Base-by-base conservation (phyloP, 1,140 invertebrate genomes). In the Lerema accius region DNA sequence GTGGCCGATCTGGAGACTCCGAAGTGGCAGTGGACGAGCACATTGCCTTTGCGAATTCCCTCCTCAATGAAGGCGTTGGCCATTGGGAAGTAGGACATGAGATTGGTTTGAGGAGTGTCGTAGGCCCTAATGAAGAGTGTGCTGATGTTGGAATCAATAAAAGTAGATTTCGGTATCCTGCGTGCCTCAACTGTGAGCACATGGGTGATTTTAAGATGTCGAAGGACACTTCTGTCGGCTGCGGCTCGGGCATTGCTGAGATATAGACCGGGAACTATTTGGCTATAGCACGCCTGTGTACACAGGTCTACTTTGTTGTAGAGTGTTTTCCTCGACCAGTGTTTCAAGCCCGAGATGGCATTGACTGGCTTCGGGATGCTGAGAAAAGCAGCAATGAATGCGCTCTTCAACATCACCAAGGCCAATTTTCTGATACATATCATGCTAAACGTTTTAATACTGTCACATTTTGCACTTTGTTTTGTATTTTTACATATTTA, bases 1-100 rank as follows among this genome's bases (percentile, higher is more conserved):
- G 98, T 99, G 55, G 98, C 97, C 62, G 97, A 98, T 62, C 98
- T 94, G 7, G 97, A 98, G 10, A 99, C 96, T 11, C 98, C 98
- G 9, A 98, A 98, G 78, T 98, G 97, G 92, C 98, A 99, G 85
- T 99, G 98, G 28, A 99, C 95, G 74, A 99, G 92, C 28, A 99
- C 96, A 72, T 95, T 95, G 42, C 88, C 88, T 43, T 80, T 81
- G 10, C 78, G 71, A 5, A 89, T 16, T 10, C 84, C 88, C 58
- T 90, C 84, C 11, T 84, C 82, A 48, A 90, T 90, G 59, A 90
- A 90, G 9, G 82, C 67, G 65, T 90, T 89, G 69, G 86, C 79
- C 79, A 90, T 85, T 48, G 88, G 86, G 73, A 90, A 90, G 72
- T 88, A 90, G 59, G 84, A 71, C 72, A 90, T 40, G 55, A 90